phyloP scores from a whole-genome alignment of 2,797 vertebrate species.

The Channa striata region DNA sequence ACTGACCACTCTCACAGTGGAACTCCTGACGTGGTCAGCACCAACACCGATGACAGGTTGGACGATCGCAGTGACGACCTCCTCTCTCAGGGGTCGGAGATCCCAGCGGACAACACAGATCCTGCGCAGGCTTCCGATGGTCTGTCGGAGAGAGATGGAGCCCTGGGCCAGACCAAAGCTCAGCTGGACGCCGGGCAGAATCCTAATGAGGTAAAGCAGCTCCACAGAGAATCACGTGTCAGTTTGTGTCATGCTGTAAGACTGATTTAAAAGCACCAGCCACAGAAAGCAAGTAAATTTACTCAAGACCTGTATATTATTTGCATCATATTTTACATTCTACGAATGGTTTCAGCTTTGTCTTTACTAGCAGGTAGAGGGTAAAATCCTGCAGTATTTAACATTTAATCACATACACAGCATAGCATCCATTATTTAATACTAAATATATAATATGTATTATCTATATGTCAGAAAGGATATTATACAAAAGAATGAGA shows the following conservation, averaged over 20 bases:
- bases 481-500: neutral
- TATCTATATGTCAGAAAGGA: neutral
- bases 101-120: conserved; percentile 87
- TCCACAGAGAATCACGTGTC: conserved; percentile 27
- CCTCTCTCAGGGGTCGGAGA: conserved; percentile 92
- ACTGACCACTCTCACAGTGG: conserved; percentile 93
- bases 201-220: conserved; percentile 75
- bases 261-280: neutral
- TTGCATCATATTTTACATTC: neutral
- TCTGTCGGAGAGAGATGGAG: conserved; percentile 85
- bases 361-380: neutral
- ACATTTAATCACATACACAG: no score
- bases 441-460: neutral
- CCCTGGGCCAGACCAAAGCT: conserved; percentile 81
- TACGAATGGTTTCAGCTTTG: no score
- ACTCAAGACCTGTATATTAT: neutral
- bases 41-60: conserved; percentile 91
- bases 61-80: conserved; percentile 91
- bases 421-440: no score
- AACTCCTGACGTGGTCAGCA: conserved; percentile 93
- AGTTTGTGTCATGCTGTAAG: conserved; percentile 17
- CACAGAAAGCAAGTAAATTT: neutral
- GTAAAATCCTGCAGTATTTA: neutral
- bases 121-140: conserved; percentile 74
- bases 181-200: conserved; percentile 87